phyloP scores from a whole-genome alignment of 2,888 invertebrate species.

The Allacma fusca region DNA sequence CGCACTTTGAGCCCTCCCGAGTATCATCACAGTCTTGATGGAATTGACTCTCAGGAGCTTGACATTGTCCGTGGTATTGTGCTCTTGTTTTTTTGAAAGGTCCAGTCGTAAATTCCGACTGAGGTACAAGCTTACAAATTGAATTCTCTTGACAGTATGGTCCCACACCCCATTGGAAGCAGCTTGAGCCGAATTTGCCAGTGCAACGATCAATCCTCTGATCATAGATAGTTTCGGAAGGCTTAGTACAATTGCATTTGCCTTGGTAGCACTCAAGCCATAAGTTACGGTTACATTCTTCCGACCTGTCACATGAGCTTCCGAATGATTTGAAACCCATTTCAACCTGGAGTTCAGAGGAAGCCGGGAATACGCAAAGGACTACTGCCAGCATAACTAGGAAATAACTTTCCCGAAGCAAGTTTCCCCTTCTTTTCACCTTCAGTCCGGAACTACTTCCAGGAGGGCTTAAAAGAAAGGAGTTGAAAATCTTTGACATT shows the following conservation, averaged over 20 bases:
- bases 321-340: conserved; percentile 12
- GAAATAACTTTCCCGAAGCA: background rate
- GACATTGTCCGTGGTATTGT: background rate
- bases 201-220: background rate
- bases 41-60: background rate
- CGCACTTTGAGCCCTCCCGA: background rate
- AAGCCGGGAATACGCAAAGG: background rate
- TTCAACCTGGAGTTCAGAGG: background rate
- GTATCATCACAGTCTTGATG: background rate
- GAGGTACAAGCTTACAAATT: conserved; percentile 13
- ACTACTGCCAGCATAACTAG: background rate
- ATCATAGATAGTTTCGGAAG: background rate
- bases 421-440: too few species aligned
- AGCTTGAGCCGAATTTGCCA: conserved; percentile 9
- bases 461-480: too few species aligned
- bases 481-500: too few species aligned
- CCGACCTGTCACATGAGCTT: conserved; percentile 13
- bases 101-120: background rate
- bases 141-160: conserved; percentile 7
- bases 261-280: conserved; percentile 13
- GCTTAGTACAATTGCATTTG: conserved; percentile 21
- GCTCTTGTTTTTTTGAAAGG: background rate
- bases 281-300: conserved; percentile 17
- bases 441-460: too few species aligned
- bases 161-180: conserved; percentile 14